Percentiles rank a stretch among this genome's conserved stretches.
Evolutionary conservation across 2,113 vertebrate genomes (phyloP).

Genomic region (Rhombomys opimus): DNA sequence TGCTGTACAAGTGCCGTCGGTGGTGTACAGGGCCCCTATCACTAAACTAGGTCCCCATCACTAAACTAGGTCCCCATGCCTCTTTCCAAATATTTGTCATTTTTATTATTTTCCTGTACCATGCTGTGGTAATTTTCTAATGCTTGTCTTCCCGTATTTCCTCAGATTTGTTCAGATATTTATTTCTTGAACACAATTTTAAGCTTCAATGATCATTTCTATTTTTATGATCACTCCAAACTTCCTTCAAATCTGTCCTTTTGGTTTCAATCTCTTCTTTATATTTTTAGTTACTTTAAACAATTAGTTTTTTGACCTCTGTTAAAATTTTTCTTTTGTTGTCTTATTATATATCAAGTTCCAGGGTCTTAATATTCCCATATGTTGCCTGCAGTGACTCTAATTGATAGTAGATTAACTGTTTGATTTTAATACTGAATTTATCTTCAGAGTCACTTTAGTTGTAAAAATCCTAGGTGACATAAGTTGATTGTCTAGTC

Average conservation of each 20-base stretch:
- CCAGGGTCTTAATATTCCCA: not conserved
- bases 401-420: not conserved
- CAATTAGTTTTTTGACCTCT: conserved; percentile 18
- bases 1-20: not conserved
- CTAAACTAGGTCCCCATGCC: not conserved
- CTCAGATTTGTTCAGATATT: not conserved
- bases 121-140: not conserved
- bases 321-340: conserved; percentile 3
- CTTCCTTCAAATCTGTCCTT: conserved; percentile 1
- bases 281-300: conserved; percentile 40
- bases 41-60: not conserved
- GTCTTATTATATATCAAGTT: conserved; percentile 33
- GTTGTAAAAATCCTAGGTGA: not conserved
- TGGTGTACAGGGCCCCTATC: not conserved
- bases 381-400: not conserved
- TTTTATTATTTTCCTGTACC: conserved; percentile 24
- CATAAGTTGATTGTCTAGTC: not conserved
- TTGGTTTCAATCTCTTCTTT: not conserved
- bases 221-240: not conserved
- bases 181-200: conserved; percentile 12
- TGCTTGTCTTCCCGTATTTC: not conserved
- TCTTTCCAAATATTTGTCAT: conserved; percentile 23
- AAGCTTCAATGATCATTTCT: conserved; percentile 19
- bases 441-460: not conserved
- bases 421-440: conserved; percentile 24